phyloP scores from a whole-genome alignment of 2,113 vertebrate species.

The Saimiri boliviensis region DNA sequence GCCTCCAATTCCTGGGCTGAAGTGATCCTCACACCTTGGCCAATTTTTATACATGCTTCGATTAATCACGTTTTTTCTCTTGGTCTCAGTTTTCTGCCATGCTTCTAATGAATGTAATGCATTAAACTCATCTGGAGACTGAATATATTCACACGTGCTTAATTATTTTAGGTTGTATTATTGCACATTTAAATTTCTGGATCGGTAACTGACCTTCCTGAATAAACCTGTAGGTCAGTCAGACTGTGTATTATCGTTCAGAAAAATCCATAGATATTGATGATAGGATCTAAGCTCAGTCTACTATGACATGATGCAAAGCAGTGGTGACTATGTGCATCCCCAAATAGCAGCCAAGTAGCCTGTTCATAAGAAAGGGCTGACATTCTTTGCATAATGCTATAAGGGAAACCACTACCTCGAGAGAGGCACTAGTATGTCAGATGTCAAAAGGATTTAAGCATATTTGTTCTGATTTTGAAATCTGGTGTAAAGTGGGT shows the following conservation, averaged over 20 bases:
- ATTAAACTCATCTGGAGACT: background rate
- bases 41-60: background rate
- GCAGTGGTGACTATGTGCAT: background rate
- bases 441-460: background rate
- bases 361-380: background rate
- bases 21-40: too few relatives aligned
- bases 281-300: background rate
- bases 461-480: background rate
- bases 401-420: background rate
- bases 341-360: background rate
- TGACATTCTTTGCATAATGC: background rate
- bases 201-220: too few relatives aligned
- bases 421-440: background rate
- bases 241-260: background rate
- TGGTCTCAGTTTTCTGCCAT: background rate
- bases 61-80: background rate
- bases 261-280: background rate
- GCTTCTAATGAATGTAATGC: background rate
- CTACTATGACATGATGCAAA: background rate
- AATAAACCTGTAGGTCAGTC: background rate
- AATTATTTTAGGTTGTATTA: background rate
- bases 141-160: background rate
- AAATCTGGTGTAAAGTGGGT: background rate
- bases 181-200: background rate
- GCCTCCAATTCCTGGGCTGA: too few relatives aligned